Evolutionary conservation across 2,113 vertebrate genomes (phyloP).

Genomic region (Ardeotis arabs): DNA sequence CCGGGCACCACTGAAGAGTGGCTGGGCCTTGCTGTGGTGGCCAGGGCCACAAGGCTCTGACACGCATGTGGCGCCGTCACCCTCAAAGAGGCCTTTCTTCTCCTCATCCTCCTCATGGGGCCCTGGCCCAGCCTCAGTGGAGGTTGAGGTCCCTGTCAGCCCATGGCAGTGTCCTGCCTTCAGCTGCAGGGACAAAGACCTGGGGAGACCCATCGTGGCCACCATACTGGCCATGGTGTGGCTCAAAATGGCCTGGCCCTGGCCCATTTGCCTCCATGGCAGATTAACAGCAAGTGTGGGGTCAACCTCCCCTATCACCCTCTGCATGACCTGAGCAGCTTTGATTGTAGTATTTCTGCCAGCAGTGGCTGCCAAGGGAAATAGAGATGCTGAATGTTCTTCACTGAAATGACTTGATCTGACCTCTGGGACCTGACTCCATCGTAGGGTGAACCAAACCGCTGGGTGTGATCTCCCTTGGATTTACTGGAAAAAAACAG

Average conservation of each 20-base stretch:
- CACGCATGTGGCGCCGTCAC: rapidly evolving
- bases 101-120: not conserved
- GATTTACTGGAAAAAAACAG: not conserved
- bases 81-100: not conserved
- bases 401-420: not conserved
- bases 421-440: not conserved
- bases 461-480: not conserved
- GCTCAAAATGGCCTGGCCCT: not conserved
- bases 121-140: rapidly evolving
- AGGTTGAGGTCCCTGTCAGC: not conserved
- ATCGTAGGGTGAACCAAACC: rapidly evolving
- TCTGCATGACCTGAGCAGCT: not conserved
- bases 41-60: rapidly evolving
- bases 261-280: rapidly evolving
- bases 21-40: not conserved
- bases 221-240: rapidly evolving
- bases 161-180: not conserved
- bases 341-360: not conserved
- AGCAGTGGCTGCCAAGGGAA: not conserved
- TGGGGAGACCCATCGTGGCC: not conserved
- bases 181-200: not conserved
- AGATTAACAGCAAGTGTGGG: not conserved
- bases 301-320: not conserved
- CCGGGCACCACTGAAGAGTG: not conserved
- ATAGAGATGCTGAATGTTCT: not conserved